Base-by-base conservation (phyloP, 2,888 invertebrate species). In the Busseola fusca region DNA sequence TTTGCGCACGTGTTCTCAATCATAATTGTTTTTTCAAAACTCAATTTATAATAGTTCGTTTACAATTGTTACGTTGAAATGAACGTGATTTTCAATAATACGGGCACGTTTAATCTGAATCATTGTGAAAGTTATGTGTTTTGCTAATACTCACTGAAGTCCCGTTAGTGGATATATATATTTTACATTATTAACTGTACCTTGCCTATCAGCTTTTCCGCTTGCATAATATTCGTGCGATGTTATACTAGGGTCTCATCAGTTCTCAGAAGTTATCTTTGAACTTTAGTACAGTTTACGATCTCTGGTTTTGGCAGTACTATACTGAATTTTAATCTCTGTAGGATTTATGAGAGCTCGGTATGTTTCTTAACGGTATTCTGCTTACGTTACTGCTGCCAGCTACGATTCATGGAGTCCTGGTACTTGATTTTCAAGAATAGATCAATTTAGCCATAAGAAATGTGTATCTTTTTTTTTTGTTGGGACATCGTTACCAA, bases 81-180 rank as follows among this genome's bases (percentile, higher is more conserved):
- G 59, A 87, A 86, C 84, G 86, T 86, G 86, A 79, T 76, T 84
- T 82, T 82, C 69, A 77, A 81, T 83, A 87, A 87, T 79, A 86
- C 67, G 52, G 66, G 81, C 86, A 85, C 84, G 86, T 86, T 81
- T 74, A 42, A 45, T 34, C 74, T 84, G 79, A 84, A 72, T 84
- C 86, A 86, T 84, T 72, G 82, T 76, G 80, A 86, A 84, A 84
- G 78, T 72, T 64, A 67, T 81, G 58, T 64, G 72, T 71, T 75
- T 82, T 58, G 45, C 63, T 65, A 64, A 60, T 37, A 59, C 71
- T 70, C 57, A 81, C 18, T 71, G 21, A 59, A 66, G 60, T 64
- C 65, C 70, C 50, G 60, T 78, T 54, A 25, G 1, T n/a, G 30
- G 45, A 72, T 70, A 63, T 57, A 34, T 54, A 14, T 40, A 42